A percentile compares a stretch with the other conserved stretches of the same genome.
phyloP scores from a whole-genome alignment of 2,113 vertebrate genomes.

The Ivindomyrus marchei region DNA sequence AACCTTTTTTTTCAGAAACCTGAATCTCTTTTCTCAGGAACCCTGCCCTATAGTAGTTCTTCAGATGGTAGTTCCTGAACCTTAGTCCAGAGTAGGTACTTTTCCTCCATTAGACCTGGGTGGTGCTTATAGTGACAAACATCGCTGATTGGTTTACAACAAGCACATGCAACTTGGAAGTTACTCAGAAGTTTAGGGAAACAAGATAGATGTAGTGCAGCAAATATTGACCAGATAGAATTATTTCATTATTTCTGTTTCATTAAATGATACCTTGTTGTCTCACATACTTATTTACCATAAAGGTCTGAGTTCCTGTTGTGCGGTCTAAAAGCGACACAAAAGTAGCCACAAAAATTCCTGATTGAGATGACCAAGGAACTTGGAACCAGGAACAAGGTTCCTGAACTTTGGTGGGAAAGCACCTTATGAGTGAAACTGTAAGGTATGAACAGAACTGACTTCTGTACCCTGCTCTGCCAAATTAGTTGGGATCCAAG shows the following conservation, averaged over 20 bases:
- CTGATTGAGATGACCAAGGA: neutral
- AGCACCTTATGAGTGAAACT: neutral
- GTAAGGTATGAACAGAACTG: neutral
- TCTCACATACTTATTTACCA: neutral
- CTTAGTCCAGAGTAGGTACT: neutral
- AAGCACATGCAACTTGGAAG: neutral
- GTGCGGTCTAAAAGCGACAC: neutral
- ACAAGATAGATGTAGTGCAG: neutral
- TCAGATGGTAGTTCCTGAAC: neutral
- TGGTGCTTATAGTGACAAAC: neutral
- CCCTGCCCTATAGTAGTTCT: neutral
- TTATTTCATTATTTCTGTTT: neutral
- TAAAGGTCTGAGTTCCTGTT: neutral
- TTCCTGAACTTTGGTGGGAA: neutral
- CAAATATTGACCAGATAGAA: neutral
- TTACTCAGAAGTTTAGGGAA: neutral
- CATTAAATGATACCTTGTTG: neutral
- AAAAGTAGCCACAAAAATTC: neutral
- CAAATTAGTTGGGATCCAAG: neutral
- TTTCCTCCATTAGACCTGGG: neutral
- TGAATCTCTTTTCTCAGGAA: neutral
- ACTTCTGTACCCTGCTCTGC: neutral
- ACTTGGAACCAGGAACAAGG: neutral
- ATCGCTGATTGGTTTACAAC: neutral
- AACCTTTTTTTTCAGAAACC: neutral